Conservation (phyloP, 1,140 invertebrate species). For the Andricus grossulariae region DNA sequence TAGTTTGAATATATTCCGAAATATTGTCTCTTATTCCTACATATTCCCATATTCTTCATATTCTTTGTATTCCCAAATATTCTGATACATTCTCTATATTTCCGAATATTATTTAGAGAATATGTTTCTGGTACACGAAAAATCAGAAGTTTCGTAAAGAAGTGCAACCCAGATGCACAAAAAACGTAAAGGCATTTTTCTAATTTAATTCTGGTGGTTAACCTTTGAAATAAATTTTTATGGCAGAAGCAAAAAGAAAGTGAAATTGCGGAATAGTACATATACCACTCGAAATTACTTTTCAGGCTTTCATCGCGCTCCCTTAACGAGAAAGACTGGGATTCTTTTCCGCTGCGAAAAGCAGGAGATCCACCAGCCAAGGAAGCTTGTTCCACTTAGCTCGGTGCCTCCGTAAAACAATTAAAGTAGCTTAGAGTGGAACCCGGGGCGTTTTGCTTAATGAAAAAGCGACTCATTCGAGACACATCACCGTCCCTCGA, state of each 20-base stretch:
- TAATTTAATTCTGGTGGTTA: slow-evolving; percentile 4
- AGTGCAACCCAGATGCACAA: not conserved
- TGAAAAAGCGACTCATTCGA: slow-evolving; percentile 50
- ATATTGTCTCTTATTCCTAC: no score
- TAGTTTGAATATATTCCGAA: no score
- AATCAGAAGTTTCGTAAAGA: not conserved
- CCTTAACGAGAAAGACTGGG: slow-evolving; percentile 15
- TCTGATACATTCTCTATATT: no score
- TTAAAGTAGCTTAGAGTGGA: slow-evolving; percentile 48
- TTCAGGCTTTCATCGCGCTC: slow-evolving; percentile 34
- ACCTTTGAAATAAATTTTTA: slow-evolving; percentile 33
- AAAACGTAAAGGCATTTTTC: slow-evolving; percentile 44
- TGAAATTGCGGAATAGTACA: slow-evolving; percentile 30
- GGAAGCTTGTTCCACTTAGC: slow-evolving; percentile 52
- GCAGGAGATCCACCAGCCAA: slow-evolving; percentile 34
- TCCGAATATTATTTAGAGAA: no score
- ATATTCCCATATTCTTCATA: no score
- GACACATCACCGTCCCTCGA: slow-evolving; percentile 26
- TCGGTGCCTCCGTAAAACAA: slow-evolving; percentile 52
- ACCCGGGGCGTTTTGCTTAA: slow-evolving; percentile 50
- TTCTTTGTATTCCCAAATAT: no score
- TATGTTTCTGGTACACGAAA: no score
- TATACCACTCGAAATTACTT: slow-evolving; percentile 33
- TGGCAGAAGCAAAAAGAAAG: slow-evolving; percentile 35
- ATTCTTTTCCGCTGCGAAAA: slow-evolving; percentile 33